Base-by-base conservation (phyloP, 1,140 invertebrate species). In the Aphelinus atriplicis region DNA sequence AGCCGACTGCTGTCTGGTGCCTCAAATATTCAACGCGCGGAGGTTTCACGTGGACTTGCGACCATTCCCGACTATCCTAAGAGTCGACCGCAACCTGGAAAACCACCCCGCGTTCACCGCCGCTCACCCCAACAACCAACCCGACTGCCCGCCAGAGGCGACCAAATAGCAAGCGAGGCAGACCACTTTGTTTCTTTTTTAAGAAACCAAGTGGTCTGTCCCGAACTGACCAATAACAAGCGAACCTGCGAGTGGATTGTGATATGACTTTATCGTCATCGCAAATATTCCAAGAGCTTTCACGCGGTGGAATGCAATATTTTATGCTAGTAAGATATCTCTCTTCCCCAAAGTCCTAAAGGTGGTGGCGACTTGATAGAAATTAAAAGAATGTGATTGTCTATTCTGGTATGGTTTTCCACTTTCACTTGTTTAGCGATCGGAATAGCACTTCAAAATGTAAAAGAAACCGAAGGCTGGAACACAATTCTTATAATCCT, bases 1-100 rank as follows among this genome's bases (percentile, higher is more conserved):
- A 81, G 97, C 97, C 47, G 98, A 99, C 86, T 96, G 96, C 80
- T 98, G 95, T 83, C 89, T 99, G 45, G 94, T 98, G 60, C 97
- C 97, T 65, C 97, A 99, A 90, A 94, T 97, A 60, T 95, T 94
- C 82, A 96, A 96, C 88, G 95, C 95, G 51, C 90, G 93, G 86
- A 93, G 94, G 93, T 98, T 97, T 88, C 94, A 95, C 80, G 96
- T 98, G 0, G 95, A 98, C 84, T 88, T 98, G 81, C 90, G 93
- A 77, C 92, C 93, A 1, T 99, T 95, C 86, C 97, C 97, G 10
- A 95, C 93, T 62, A 97, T 98, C 77, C 87, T 94, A 47, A 90
- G 95, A 79, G 95, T 98, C 58, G 93, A 96, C 87, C 91, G 94
- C 53, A 92, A 95, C 83, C 88, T 97, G 71, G 95, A 97, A 84